phyloP scores from a whole-genome alignment of 1,140 invertebrate species.

The Trypoxylus dichotomus region DNA sequence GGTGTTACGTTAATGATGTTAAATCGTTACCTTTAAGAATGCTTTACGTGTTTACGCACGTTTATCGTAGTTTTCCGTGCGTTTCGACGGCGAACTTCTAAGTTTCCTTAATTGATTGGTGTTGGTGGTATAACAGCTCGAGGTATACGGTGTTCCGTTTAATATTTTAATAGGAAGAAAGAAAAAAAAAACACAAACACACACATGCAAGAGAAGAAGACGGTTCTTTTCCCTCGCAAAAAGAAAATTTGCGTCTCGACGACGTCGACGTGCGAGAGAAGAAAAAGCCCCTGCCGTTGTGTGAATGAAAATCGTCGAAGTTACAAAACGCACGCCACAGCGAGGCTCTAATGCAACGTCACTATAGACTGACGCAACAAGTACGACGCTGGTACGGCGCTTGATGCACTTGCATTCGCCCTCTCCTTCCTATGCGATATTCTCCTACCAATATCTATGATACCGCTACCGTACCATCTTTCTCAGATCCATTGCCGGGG shows the following conservation, averaged over 20 bases:
- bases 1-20: too few species aligned
- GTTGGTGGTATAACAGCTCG: too few species aligned
- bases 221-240: too few species aligned
- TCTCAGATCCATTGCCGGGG: slow-evolving; percentile 29
- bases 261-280: neutral
- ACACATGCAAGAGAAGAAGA: too few species aligned
- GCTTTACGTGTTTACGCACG: too few species aligned
- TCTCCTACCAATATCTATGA: slow-evolving; percentile 36
- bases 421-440: slow-evolving; percentile 36
- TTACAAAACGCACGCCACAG: slow-evolving; percentile 22
- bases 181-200: too few species aligned
- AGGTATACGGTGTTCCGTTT: too few species aligned
- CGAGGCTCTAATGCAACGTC: slow-evolving; percentile 46
- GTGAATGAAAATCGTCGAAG: slow-evolving; percentile 28
- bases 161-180: too few species aligned
- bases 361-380: slow-evolving; percentile 53
- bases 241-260: neutral
- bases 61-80: too few species aligned
- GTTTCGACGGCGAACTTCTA: too few species aligned
- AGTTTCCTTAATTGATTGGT: too few species aligned
- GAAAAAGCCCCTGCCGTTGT: neutral
- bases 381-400: slow-evolving; percentile 53
- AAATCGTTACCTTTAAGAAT: too few species aligned
- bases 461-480: slow-evolving; percentile 27
- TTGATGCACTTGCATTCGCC: slow-evolving; percentile 54